Conservation (phyloP, 2,113 vertebrate genomes). For the Microcebus murinus region DNA sequence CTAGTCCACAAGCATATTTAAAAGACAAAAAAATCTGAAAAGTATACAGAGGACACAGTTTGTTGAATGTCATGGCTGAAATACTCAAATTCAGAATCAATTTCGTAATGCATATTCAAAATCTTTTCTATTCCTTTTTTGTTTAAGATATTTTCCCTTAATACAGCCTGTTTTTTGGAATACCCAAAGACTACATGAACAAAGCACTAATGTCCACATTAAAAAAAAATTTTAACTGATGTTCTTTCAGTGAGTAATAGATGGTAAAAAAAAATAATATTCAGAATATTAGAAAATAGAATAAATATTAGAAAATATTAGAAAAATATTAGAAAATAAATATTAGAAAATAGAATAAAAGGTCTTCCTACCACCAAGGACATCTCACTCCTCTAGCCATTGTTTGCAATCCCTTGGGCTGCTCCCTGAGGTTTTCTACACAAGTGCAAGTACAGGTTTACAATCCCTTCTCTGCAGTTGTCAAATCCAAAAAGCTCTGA, state of each 20-base stretch:
- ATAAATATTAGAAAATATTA: background rate
- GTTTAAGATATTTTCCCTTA: conserved; percentile 45
- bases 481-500: background rate
- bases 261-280: background rate
- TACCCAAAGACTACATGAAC: background rate
- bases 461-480: background rate
- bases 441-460: background rate
- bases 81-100: background rate
- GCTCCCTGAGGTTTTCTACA: background rate
- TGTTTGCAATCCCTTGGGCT: background rate
- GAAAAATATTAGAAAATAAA: too few species aligned
- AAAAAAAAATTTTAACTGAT: background rate
- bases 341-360: background rate
- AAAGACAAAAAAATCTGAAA: conserved; percentile 23
- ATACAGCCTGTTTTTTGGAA: background rate
- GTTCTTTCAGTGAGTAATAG: background rate
- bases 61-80: conserved; percentile 20
- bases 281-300: background rate
- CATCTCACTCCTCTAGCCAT: background rate
- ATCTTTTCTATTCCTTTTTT: conserved; percentile 34
- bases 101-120: conserved; percentile 29
- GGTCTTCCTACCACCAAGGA: background rate
- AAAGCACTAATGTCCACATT: background rate
- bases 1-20: background rate
- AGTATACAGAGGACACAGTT: background rate